phyloP scores from a whole-genome alignment of 2,113 vertebrate species.

The Acanthisitta chloris region DNA sequence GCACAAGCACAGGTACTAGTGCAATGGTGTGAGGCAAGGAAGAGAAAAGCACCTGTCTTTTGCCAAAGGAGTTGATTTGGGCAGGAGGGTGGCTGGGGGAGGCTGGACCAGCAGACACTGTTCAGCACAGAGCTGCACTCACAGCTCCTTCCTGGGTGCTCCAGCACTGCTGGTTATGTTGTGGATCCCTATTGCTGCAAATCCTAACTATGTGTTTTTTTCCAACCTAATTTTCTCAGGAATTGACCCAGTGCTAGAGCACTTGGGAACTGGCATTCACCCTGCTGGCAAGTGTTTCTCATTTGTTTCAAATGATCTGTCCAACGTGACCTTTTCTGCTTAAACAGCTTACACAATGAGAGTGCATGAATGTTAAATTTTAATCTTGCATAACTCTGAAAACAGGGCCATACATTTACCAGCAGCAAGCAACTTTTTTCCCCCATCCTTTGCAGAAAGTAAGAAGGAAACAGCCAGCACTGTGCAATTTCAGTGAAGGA shows the following conservation, averaged over 20 bases:
- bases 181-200: neutral
- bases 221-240: neutral
- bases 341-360: neutral
- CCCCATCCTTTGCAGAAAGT: neutral
- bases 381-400: slow-evolving; percentile 13
- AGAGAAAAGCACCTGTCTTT: neutral
- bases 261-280: neutral
- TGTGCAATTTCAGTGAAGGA: neutral
- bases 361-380: neutral
- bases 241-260: neutral
- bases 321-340: slow-evolving; percentile 1
- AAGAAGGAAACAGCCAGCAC: neutral
- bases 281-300: neutral
- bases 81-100: neutral
- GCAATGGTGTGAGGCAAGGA: neutral
- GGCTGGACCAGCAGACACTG: neutral
- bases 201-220: neutral
- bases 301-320: neutral
- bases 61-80: neutral
- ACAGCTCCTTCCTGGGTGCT: fast-evolving
- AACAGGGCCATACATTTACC: neutral
- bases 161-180: neutral
- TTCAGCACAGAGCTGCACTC: neutral
- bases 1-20: neutral
- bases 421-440: neutral